These are phyloP conservation scores for Microdon myrmicae DNA, from an alignment of 2,888 invertebrate species.

Conservation along the genomic window DNA sequence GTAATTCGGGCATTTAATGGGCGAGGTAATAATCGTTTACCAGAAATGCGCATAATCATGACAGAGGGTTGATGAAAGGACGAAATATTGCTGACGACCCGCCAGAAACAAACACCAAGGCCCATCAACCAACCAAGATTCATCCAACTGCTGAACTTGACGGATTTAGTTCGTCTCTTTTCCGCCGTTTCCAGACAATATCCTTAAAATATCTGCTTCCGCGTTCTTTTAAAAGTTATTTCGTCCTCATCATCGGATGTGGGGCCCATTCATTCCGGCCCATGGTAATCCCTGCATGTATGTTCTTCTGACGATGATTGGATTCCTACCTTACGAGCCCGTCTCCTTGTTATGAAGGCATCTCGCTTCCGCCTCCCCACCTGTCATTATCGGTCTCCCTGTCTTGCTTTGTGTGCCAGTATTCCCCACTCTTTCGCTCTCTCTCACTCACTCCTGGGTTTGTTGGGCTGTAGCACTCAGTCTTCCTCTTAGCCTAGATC, in stretches of 20 bases:
- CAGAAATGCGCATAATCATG: conserved; percentile 43
- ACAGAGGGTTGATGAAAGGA: too few species aligned
- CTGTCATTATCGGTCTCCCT: too few species aligned
- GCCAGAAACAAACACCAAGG: too few species aligned
- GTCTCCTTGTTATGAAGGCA: too few species aligned
- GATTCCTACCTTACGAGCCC: conserved; percentile 32
- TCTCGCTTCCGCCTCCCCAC: too few species aligned
- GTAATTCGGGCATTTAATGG: neutral
- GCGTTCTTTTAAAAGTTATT: neutral
- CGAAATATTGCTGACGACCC: conserved; percentile 4
- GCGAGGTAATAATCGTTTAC: neutral
- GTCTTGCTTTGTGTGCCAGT: too few species aligned
- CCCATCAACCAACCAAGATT: conserved; percentile 45
- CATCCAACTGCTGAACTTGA: conserved; percentile 40
- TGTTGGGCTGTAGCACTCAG: too few species aligned
- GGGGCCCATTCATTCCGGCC: conserved; percentile 24
- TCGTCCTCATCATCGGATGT: conserved; percentile 14
- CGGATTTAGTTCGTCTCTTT: conserved; percentile 24
- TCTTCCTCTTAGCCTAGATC: too few species aligned
- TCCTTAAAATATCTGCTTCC: conserved; percentile 4
- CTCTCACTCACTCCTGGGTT: too few species aligned
- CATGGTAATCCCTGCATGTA: conserved; percentile 25
- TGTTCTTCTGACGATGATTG: conserved; percentile 37
- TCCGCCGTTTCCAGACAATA: conserved; percentile 4
- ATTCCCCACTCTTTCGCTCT: too few species aligned